Evolutionary conservation across 2,797 vertebrate genomes (phyloP).

Genomic region (Sebastes miniatus): DNA sequence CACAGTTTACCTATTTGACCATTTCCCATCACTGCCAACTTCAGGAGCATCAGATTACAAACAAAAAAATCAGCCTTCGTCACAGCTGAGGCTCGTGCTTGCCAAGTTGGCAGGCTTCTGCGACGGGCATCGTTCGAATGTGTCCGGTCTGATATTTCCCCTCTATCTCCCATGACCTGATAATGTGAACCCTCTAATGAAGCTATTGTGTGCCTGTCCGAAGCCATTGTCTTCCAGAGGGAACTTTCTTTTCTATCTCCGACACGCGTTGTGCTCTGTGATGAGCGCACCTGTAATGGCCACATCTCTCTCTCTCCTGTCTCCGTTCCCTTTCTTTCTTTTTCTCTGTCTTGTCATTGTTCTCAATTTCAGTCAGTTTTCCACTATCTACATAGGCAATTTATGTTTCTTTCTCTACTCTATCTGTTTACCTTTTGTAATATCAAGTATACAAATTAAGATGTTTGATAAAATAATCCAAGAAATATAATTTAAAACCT

Average conservation of each 20-base stretch:
- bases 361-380: constrained; percentile 50
- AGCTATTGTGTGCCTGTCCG: constrained; percentile 87
- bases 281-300: constrained; percentile 85
- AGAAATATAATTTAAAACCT: background rate
- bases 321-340: constrained; percentile 17
- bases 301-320: constrained; percentile 60
- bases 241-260: constrained; percentile 71
- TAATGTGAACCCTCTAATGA: constrained; percentile 87
- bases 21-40: constrained; percentile 67
- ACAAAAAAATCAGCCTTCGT: constrained; percentile 55
- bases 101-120: constrained; percentile 65
- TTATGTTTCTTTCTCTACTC: constrained; percentile 21
- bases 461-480: background rate
- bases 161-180: constrained; percentile 78
- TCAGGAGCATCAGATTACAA: constrained; percentile 74
- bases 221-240: constrained; percentile 81
- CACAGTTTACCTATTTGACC: constrained; percentile 51
- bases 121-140: constrained; percentile 69
- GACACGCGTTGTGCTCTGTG: constrained; percentile 67
- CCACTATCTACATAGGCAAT: constrained; percentile 39
- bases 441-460: background rate
- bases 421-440: constrained; percentile 29
- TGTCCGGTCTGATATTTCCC: constrained; percentile 84
- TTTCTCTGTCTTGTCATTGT: constrained; percentile 41
- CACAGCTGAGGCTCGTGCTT: constrained; percentile 60